A percentile compares a stretch with the other conserved stretches of the same genome.
Conservation (phyloP, 1,140 invertebrate genomes). For the Delia radicum region DNA sequence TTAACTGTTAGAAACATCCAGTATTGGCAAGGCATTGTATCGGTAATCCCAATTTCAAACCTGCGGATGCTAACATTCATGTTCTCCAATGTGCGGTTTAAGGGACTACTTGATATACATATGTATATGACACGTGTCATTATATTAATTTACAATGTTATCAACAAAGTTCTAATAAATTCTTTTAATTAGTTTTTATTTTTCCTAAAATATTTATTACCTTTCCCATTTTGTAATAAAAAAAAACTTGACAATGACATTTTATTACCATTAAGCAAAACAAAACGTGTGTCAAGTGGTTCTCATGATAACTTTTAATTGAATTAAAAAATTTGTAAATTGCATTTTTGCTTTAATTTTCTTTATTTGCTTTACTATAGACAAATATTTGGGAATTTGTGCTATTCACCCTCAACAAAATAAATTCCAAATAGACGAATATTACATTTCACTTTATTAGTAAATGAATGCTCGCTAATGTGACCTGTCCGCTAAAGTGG, state of each 20-base stretch:
- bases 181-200: background rate
- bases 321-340: conserved; percentile 12
- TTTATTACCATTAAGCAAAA: background rate
- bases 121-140: conserved; percentile 4
- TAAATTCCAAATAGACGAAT: too few species aligned
- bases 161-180: background rate
- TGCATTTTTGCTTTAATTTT: background rate
- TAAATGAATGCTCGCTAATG: too few species aligned
- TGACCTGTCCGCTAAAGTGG: too few species aligned
- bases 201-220: background rate
- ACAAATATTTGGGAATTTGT: background rate
- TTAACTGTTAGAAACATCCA: too few species aligned
- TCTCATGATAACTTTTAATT: conserved; percentile 16
- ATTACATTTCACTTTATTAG: too few species aligned
- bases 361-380: background rate
- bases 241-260: background rate
- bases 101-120: too few species aligned
- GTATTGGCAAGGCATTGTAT: too few species aligned
- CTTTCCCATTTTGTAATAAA: background rate
- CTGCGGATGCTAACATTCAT: too few species aligned
- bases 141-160: conserved; percentile 1
- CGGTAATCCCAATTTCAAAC: too few species aligned
- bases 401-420: background rate
- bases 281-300: conserved; percentile 8
- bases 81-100: too few species aligned